Percentiles rank a stretch among this genome's conserved stretches.
Conservation (phyloP, 2,888 invertebrate genomes). For the Hypsopygia costalis region DNA sequence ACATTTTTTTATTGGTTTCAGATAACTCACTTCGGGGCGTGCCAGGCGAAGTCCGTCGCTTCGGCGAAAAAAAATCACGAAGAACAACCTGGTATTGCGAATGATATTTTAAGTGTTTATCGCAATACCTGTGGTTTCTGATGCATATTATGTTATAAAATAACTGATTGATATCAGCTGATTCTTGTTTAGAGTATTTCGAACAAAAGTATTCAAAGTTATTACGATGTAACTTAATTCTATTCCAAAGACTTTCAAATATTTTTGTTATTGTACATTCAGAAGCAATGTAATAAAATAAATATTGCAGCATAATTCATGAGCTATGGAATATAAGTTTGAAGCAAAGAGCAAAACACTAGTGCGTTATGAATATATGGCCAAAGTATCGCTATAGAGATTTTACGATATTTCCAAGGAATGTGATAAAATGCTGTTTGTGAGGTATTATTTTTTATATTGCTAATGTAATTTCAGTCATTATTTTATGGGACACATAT, state of each 20-base stretch:
- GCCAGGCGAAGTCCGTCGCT: constrained; percentile 67
- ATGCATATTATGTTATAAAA: background rate
- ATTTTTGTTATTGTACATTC: background rate
- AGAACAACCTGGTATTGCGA: constrained; percentile 78
- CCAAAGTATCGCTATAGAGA: constrained; percentile 37
- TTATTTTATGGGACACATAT: constrained; percentile 49
- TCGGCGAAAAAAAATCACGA: constrained; percentile 55
- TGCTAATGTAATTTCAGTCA: constrained; percentile 55
- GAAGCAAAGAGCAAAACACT: constrained; percentile 16
- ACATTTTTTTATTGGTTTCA: constrained; percentile 33
- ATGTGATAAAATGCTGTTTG: constrained; percentile 45
- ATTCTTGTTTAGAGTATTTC: background rate
- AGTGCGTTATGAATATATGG: constrained; percentile 25
- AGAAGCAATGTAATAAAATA: constrained; percentile 1
- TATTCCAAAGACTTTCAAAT: background rate
- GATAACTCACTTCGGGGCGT: constrained; percentile 75
- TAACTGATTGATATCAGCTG: background rate
- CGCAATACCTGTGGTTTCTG: constrained; percentile 2
- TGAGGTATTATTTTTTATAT: constrained; percentile 33
- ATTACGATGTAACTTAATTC: background rate
- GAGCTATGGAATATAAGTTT: background rate
- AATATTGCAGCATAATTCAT: constrained; percentile 6
- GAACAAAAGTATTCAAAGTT: background rate
- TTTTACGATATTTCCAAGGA: constrained; percentile 40
- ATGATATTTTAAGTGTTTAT: constrained; percentile 13